Percentiles rank a stretch among this genome's conserved stretches.
Conservation (phyloP, 2,797 vertebrate species). For the Melanotaenia trifasciata region DNA sequence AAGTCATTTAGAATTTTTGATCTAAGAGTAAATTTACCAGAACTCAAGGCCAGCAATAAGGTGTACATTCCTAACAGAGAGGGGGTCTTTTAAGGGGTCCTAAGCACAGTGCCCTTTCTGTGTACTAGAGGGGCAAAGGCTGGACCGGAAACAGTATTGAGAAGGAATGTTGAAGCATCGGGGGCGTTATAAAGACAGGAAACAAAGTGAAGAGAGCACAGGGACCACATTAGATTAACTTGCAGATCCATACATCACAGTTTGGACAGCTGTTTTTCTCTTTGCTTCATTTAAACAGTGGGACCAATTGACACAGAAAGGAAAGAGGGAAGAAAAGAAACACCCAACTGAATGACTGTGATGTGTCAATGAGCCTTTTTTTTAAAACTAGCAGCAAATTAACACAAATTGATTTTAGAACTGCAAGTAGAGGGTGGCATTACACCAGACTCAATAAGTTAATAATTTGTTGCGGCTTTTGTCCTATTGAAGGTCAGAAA, state of each 20-base stretch:
- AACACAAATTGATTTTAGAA: slow-evolving; percentile 2
- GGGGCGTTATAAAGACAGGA: slow-evolving; percentile 53
- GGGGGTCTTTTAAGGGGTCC: slow-evolving; percentile 7
- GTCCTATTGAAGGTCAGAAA: neutral
- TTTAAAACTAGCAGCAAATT: neutral
- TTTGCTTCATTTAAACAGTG: slow-evolving; percentile 17
- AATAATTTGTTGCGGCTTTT: slow-evolving; percentile 33
- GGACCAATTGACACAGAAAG: neutral
- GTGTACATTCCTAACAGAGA: slow-evolving; percentile 11
- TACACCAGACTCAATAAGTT: slow-evolving; percentile 13
- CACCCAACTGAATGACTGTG: neutral
- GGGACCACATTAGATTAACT: slow-evolving; percentile 13
- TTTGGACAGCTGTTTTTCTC: slow-evolving; percentile 32
- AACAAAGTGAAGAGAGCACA: slow-evolving; percentile 17
- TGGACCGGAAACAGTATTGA: slow-evolving; percentile 67
- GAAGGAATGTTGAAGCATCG: slow-evolving; percentile 59
- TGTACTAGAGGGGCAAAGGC: slow-evolving; percentile 10
- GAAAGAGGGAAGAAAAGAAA: neutral
- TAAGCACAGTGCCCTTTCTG: neutral
- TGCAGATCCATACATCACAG: slow-evolving; percentile 6
- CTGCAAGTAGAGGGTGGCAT: neutral
- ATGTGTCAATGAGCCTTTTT: slow-evolving; percentile 8
- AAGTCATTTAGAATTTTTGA: neutral
- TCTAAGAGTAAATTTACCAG: neutral
- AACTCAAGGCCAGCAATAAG: neutral